Base-by-base conservation (phyloP, 2,888 invertebrate genomes). In the Acronicta aceris region DNA sequence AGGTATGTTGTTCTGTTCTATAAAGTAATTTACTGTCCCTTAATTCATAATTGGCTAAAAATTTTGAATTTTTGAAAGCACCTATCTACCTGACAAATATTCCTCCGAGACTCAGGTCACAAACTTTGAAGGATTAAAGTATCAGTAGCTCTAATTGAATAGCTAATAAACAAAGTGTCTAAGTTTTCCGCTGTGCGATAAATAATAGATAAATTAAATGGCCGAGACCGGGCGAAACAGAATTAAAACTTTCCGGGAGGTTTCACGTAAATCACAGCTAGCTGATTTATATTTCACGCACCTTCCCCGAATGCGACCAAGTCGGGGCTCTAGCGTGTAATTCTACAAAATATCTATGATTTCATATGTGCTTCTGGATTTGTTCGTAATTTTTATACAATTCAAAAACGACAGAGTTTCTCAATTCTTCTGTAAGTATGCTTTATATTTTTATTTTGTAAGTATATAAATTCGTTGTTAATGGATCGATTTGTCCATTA, bases 271-370 rank as follows among this genome's bases (percentile, higher is more conserved):
- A 92, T 92, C 91, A 91, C 86, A 81, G 85, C 79, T 78, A 83
- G 78, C 85, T 92, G 90, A 92, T 92, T 90, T 91, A 92, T 91
- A 90, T 91, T 91, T 90, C 87, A 91, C 89, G 89, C 91, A 90
- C 89, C 89, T 88, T 80, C 82, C 21, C 79, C 72, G 66, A 65
- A 57, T 49, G 49, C 58, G 51, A 50, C 48, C 40, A 33, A 78
- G 73, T 72, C 62, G 50, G 33, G 53, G 70, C 59, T 70, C 59
- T 57, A 67, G 67, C 75, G 67, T 67, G 64, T 71, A 71, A 77
- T 82, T 74, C 75, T 64, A 60, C 63, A 38, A 69, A 68, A 69
- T 63, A 65, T 64, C 65, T 62, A 65, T 63, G 73, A 69, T 72
- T 65, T 62, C 62, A 50, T 62, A 59, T 69, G 66, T 62, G 69